Percentiles rank a stretch among this genome's conserved stretches.
Conservation (phyloP, 2,113 vertebrate species). For the Thryonomys swinderianus region DNA sequence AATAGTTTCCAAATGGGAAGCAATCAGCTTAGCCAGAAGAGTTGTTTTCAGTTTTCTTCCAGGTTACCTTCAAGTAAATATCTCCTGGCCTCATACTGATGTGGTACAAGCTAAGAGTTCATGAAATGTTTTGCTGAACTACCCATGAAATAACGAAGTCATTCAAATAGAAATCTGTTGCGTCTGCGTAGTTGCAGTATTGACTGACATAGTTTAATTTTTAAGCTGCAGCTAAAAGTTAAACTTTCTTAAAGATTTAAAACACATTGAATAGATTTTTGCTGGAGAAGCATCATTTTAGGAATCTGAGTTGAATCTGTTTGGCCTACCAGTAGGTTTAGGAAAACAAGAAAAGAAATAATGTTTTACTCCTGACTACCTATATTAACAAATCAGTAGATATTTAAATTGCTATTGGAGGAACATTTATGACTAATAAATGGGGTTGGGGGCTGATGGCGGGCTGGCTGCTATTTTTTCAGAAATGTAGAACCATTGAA, state of each 20-base stretch:
- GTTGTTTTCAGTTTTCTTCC: constrained; percentile 47
- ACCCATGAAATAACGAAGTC: background rate
- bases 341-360: background rate
- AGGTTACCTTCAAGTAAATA: constrained; percentile 22
- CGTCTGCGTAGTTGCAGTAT: constrained; percentile 6
- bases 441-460: background rate
- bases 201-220: constrained; percentile 57
- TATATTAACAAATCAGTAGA: background rate
- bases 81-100: background rate
- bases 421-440: background rate
- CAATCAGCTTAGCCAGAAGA: constrained; percentile 22
- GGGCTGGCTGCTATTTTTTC: background rate
- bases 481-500: background rate
- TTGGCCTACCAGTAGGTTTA: constrained; percentile 10
- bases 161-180: constrained; percentile 41
- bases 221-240: constrained; percentile 52
- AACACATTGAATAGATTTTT: background rate
- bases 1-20: background rate
- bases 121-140: background rate
- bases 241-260: constrained; percentile 54
- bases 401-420: constrained; percentile 26
- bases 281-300: background rate
- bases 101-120: background rate
- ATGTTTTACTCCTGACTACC: background rate
- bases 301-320: background rate